Evolutionary conservation across 2,888 invertebrate genomes (phyloP).

Genomic region (Melinaea marsaeus): DNA sequence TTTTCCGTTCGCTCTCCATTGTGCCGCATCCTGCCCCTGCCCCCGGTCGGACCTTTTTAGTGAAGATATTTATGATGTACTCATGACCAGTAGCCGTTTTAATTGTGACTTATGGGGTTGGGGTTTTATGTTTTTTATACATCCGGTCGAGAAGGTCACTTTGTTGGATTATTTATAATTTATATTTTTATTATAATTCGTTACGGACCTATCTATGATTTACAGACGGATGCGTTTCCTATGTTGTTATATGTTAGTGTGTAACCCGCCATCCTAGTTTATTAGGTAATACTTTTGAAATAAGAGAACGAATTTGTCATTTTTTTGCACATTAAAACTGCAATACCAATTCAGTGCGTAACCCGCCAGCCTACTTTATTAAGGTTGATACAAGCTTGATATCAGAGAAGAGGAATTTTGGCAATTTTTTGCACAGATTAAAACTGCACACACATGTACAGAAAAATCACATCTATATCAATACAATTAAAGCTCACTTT

Average conservation of each 20-base stretch:
- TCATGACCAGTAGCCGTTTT: conserved; percentile 76
- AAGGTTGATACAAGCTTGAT: neutral
- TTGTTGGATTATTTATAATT: conserved; percentile 62
- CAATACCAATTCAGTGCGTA: no score
- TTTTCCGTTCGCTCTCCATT: conserved; percentile 68
- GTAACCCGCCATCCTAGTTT: no score
- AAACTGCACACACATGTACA: no score
- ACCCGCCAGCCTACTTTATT: no score
- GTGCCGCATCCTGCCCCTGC: conserved; percentile 74
- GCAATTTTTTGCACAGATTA: no score
- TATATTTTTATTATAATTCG: conserved; percentile 49
- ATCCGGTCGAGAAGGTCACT: conserved; percentile 70
- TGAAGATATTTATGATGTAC: conserved; percentile 75
- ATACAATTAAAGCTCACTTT: neutral
- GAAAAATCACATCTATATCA: neutral
- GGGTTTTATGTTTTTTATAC: conserved; percentile 53
- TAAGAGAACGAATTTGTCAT: no score
- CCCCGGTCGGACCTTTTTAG: conserved; percentile 74
- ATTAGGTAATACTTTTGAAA: no score
- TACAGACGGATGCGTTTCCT: conserved; percentile 60
- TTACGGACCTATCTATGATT: conserved; percentile 55
- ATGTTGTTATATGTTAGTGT: neutral
- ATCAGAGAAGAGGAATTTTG: neutral
- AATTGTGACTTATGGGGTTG: conserved; percentile 76
- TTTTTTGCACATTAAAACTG: no score